Conservation (phyloP, 2,888 invertebrate genomes). For the Stramonita haemastoma region DNA sequence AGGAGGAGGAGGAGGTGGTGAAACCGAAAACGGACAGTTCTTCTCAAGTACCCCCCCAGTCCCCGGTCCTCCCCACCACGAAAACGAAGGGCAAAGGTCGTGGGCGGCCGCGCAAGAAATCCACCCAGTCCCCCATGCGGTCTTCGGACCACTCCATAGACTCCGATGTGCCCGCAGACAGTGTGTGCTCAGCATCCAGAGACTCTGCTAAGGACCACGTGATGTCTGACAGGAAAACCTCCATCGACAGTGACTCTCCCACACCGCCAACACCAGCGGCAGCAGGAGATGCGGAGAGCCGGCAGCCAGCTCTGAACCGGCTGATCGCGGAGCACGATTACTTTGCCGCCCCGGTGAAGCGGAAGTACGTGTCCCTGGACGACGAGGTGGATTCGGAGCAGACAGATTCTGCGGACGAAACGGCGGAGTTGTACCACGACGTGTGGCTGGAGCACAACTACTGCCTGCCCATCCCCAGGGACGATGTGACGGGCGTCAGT, state of each 20-base stretch:
- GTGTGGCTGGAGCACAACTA: conserved; percentile 73
- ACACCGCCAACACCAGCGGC: not conserved
- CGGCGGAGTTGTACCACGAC: conserved; percentile 56
- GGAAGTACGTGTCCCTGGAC: conserved; percentile 11
- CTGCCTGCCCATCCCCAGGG: conserved; percentile 62
- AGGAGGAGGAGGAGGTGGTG: conserved; percentile 46
- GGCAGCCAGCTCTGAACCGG: conserved; percentile 48
- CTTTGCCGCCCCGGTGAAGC: conserved; percentile 62
- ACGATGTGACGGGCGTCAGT: not conserved
- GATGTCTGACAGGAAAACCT: not conserved
- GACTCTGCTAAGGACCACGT: not conserved
- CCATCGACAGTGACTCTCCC: not conserved
- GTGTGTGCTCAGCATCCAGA: not conserved
- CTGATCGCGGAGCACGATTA: conserved; percentile 74
- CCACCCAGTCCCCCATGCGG: conserved; percentile 28
- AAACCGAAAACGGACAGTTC: conserved; percentile 50
- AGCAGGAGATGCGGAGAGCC: conserved; percentile 43
- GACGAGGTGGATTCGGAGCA: conserved; percentile 62
- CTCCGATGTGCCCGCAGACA: not conserved
- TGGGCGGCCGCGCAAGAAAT: conserved; percentile 17
- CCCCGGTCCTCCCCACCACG: conserved; percentile 45
- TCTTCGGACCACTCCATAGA: not conserved
- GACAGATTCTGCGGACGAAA: conserved; percentile 73
- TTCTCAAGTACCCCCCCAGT: conserved; percentile 50
- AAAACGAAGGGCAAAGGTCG: conserved; percentile 26